Base-by-base conservation (phyloP, 2,888 invertebrate species). In the Dexiosoma caninum region DNA sequence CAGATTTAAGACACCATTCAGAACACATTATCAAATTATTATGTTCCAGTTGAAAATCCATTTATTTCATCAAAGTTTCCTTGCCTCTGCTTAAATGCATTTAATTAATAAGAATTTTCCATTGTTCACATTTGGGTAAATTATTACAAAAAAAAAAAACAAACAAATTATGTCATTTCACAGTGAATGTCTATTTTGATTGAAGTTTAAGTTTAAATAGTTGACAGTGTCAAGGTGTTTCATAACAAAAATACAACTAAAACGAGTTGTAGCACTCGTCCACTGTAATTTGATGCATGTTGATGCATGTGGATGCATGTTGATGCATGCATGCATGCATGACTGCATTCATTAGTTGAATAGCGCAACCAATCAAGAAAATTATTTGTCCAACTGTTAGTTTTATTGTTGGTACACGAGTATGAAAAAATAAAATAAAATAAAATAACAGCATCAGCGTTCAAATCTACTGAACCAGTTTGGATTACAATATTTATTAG, bases 311-410 rank as follows among this genome's bases (percentile, higher is more conserved):
- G n/a, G n/a, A n/a, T n/a, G n/a, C n/a, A n/a, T n/a, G n/a, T 27
- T 53, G 55, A 46, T 30, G 60, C 55, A n/a, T n/a, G n/a, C n/a
- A 72, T 74, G 57, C 64, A 55, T 66, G 46, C 30, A 42, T 74
- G 49, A 57, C 21, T 66, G 49, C 27, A 53, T 72, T 51, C 32
- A 71, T 40, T 72, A 21, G 51, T 53, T 42, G 21, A 27, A 30
- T 10, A 19, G 42, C 1, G 42, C 32, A 53, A 32, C 30, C 51
- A 42, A 71, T 60, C 32, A 51, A 49, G n/a, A n/a, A n/a, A n/a
- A n/a, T n/a, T n/a, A n/a, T 27, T 27, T 32, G n/a, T 23, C 3
- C 55, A 16, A 19, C 21, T 30, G 44, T 21, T 19, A 19, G 67
- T 21, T 30, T 40, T 2, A 53, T 16, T 30, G 16, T 44, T 7